A percentile compares a stretch with the other conserved stretches of the same genome.
These are phyloP conservation scores for Globicephala melas DNA, from an alignment of 2,113 vertebrate species.

Conservation along the genomic window DNA sequence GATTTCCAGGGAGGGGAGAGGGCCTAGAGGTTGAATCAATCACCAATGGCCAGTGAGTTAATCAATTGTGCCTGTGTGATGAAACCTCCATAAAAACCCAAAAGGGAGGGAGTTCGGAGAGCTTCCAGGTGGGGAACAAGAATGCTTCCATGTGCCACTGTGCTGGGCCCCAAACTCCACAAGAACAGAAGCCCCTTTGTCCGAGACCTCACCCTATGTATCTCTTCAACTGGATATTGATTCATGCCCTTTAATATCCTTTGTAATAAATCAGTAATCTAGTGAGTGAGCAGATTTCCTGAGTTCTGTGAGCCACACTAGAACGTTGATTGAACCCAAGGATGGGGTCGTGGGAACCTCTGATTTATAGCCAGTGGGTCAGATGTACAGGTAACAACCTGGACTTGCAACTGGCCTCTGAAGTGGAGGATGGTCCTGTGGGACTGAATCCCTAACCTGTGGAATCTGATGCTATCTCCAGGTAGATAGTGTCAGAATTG, in stretches of 20 bases:
- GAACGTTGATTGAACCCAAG: background rate
- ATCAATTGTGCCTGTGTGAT: no score
- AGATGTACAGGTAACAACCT: background rate
- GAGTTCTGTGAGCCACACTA: background rate
- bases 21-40: no score
- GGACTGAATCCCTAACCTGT: background rate
- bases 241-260: no score
- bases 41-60: no score
- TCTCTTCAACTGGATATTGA: no score
- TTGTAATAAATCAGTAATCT: background rate
- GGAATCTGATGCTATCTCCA: background rate
- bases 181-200: background rate
- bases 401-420: background rate
- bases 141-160: background rate
- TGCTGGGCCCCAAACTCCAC: background rate
- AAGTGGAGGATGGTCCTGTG: background rate
- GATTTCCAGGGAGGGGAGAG: no score
- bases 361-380: background rate
- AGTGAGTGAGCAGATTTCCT: background rate
- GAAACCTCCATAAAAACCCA: no score
- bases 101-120: no score
- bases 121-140: background rate
- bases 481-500: background rate
- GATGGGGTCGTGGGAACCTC: background rate
- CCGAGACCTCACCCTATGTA: background rate